Evolutionary conservation across 2,113 vertebrate genomes (phyloP), one percentile per base, ranked within the genome.

Genomic region (Pomatostomus ruficeps): DNA sequence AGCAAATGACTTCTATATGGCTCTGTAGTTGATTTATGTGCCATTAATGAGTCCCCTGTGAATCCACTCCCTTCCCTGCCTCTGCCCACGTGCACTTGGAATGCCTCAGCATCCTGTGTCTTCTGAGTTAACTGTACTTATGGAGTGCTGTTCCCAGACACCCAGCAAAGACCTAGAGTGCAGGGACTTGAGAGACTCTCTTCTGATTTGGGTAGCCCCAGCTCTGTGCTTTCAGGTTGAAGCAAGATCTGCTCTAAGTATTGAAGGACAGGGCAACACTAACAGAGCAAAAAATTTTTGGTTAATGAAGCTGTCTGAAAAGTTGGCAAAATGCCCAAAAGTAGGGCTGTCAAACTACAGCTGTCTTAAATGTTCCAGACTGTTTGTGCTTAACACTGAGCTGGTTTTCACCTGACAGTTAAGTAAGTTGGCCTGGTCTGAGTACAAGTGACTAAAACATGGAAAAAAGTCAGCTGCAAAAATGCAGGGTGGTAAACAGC

Each of bases 1-100:
- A 79, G 51, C 25, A 71, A 75, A 83, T 1, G 1, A n/a, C 76
- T 63, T 28, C 35, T 26, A 0, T 16, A 11, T 25, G 46, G 35
- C 24, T 78, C 78, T 38, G 52, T 33, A 51, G 35, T 16, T 88
- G 43, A 79, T 68, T 83, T n/a, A 38, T 23, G 23, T 24, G 33
- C 52, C 2, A 4, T 49, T 57, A 73, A 1, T 38, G 71, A 67
- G 29, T 36, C 24, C 17, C 24, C n/a, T 40, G 14, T 36, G 46
- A 31, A 11, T 58, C 66, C 1, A 0, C 7, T 71, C 61, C 23
- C 10, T 79, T 42, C 24, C 6, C 11, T 38, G 22, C 5, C 45
- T 57, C 31, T 0, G 0, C 49, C 52, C 12, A 5, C 1, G 11
- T n/a, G 49, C 26, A 25, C 23, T 10, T 54, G 59, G 77, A 94